Evolutionary conservation across 2,113 vertebrate genomes (phyloP), one percentile per base, ranked within the genome.

Genomic region (Geothlypis trichas): DNA sequence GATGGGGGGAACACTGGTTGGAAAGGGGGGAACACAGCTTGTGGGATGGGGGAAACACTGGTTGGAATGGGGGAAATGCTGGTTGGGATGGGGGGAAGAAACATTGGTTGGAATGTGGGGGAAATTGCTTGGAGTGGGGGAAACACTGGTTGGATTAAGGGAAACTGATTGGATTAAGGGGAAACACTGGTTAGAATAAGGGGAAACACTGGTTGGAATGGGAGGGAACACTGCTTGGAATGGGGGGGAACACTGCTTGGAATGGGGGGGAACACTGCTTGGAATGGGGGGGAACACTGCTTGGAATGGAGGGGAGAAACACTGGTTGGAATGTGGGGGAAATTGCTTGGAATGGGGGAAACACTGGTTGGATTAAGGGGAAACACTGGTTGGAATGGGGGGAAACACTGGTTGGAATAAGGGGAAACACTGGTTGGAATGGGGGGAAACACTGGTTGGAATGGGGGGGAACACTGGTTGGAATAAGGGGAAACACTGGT

Each of bases 261-360:
- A 16, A 16, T 42, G 7, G 7, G 42, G 42, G 42, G 31, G 18
- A 66, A 46, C 4, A 1, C 6, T 41, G 61, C 4, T 1, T 14
- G 47, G 30, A 6, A 26, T 15, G 42, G 4, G 49, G 30, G 74
- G 46, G 15, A 9, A 28, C 2, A 11, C 9, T 28, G 51, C 1
- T 11, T 17, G 57, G 20, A 9, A 33, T 21, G 8, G 18, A 26
- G 9, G 9, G 23, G 11, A 23, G 33, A 26, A 66, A 47, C 4
- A 1, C 4, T 41, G 61, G 3, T 0, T 14, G 47, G 39, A 4
- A 15, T 15, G 4, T 30, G 30, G 75, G 58, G 12, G 4, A 54
- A 1, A 11, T 6, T 30, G 52, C 1, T 5, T 30, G n/a, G 13
- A 8, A 11, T 12, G 18, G 37, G 35, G 39, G 9, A 16, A 65